Percentiles rank a stretch among this genome's conserved stretches.
Conservation (phyloP, 1,140 invertebrate genomes). For the Trissolcus basalis region DNA sequence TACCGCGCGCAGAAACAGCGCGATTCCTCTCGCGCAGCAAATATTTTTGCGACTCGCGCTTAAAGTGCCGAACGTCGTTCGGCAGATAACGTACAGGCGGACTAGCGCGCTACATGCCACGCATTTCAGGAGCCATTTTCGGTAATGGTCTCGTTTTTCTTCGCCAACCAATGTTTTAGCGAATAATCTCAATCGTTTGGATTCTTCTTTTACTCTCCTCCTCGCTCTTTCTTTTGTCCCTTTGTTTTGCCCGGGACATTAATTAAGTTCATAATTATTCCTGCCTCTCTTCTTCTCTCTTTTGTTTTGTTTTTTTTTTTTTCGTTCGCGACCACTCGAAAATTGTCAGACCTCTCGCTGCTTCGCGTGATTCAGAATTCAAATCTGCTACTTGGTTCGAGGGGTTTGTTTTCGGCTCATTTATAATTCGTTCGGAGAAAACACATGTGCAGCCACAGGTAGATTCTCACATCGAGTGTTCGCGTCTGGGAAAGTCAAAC, state of each 20-base stretch:
- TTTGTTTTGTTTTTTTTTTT: too few species aligned
- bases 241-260: constrained; percentile 9
- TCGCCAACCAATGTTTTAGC: constrained; percentile 42
- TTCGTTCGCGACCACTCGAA: too few species aligned
- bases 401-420: constrained; percentile 38
- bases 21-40: constrained; percentile 47
- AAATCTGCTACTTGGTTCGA: constrained; percentile 7
- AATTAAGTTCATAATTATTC: neutral
- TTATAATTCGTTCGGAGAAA: constrained; percentile 71
- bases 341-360: too few species aligned
- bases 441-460: constrained; percentile 66
- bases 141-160: constrained; percentile 55
- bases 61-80: constrained; percentile 62
- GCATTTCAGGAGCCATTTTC: constrained; percentile 61
- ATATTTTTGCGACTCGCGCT: constrained; percentile 56
- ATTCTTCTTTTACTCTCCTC: constrained; percentile 37
- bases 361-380: neutral
- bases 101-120: constrained; percentile 37
- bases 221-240: constrained; percentile 3
- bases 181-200: constrained; percentile 27
- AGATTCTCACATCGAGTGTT: constrained; percentile 59
- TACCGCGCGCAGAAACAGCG: constrained; percentile 41
- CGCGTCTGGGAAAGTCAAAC: constrained; percentile 75
- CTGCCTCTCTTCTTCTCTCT: too few species aligned
- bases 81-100: constrained; percentile 51